Evolutionary conservation across 2,888 invertebrate species (phyloP), one percentile per base, ranked within the genome.

Genomic region (Sarcophaga caerulescens): DNA sequence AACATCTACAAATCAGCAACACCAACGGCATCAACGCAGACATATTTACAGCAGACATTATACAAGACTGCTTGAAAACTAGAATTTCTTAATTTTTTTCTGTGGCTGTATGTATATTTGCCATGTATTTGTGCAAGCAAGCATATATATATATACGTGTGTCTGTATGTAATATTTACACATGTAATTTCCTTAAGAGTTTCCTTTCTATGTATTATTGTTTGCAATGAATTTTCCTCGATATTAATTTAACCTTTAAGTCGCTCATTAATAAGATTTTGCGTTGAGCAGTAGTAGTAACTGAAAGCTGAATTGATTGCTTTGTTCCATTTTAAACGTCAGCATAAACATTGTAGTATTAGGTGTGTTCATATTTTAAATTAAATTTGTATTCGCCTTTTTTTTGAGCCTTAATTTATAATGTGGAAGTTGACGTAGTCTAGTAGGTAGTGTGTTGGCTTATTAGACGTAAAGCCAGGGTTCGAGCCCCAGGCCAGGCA

Each of bases 201-300:
- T 76, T 82, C 44, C 59, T 62, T n/a, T 77, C 60, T 68, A 12
- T 68, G 21, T 68, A 21, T 35, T 35, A 8, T 35, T 35, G 35
- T 35, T 35, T 35, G 35, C 8, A 83, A 74, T 65, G 57, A 71
- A 63, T 84, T 79, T 84, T 69, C 21, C 47, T 35, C 35, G 62
- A 74, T 70, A 74, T 78, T 73, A 45, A 68, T 83, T 78, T 45
- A 79, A 84, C 70, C 78, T 79, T 79, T 78, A 68, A 68, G 62
- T 62, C 12, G 35, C 35, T 35, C 35, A 35, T 65, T 68, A 63
- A 76, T 19, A 45, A 70, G 70, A 25, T 69, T 74, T 60, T 47
- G n/a, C 57, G 23, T 60, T 73, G 45, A n/a, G 60, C 35, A 10
- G 35, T 35, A 35, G 35, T 35, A 35, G 35, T 35, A 35, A 35